Conservation (phyloP, 2,888 invertebrate genomes). For the Didymodactylos carnosus region DNA sequence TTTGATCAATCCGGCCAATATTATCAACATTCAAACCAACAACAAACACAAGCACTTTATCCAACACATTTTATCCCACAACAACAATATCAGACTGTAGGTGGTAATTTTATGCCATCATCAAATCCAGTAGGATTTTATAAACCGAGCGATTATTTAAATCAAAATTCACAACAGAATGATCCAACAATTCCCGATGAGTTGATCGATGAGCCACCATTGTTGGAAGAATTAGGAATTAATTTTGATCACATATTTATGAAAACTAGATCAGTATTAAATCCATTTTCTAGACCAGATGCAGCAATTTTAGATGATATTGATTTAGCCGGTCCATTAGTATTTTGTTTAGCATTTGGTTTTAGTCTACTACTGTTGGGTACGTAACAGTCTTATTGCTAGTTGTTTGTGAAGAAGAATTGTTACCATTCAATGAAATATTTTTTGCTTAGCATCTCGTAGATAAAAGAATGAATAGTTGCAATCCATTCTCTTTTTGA, state of each 20-base stretch:
- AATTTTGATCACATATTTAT: conserved; percentile 13
- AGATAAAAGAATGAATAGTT: no score
- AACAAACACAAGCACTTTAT: not conserved
- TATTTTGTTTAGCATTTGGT: conserved; percentile 62
- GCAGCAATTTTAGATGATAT: conserved; percentile 37
- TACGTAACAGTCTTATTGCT: no score
- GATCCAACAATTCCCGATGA: not conserved
- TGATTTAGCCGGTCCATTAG: conserved; percentile 74
- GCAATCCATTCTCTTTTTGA: conserved; percentile 16
- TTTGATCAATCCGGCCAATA: not conserved
- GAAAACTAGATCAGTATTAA: conserved; percentile 8
- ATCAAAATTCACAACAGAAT: not conserved
- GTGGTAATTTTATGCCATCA: not conserved
- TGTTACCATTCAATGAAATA: no score
- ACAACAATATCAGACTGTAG: no score
- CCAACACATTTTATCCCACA: no score
- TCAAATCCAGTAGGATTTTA: not conserved
- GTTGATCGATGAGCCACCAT: not conserved
- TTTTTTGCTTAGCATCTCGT: no score
- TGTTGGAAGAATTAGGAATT: conserved; percentile 13
- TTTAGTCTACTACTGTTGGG: conserved; percentile 38
- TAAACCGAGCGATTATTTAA: not conserved
- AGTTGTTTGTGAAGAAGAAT: no score
- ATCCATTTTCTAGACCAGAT: conserved; percentile 6
- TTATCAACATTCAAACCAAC: not conserved